Evolutionary conservation across 1,140 invertebrate species (phyloP), one percentile per base, ranked within the genome.

Genomic region (Leptinotarsa lineolata): DNA sequence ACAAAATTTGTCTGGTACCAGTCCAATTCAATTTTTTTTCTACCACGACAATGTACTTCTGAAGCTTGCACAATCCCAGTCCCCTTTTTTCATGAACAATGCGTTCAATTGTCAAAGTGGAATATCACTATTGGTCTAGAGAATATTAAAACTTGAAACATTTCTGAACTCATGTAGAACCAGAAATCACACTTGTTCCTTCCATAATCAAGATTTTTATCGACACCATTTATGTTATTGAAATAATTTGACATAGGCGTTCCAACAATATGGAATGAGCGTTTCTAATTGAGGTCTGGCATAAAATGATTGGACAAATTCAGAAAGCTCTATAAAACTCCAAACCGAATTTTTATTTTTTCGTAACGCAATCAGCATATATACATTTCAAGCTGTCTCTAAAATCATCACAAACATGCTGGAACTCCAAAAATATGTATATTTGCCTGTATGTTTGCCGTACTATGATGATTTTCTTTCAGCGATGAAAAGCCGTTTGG

Each of bases 391-490:
- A 54, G 4, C 48, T 54, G 48, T 18, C 16, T 13, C 48, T 54
- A 15, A 54, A n/a, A 54, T 18, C 30, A 16, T 18, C n/a, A 18
- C 48, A 54, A 54, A 54, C 48, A 18, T 12, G 61, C 15, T 21
- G 20, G 1, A n/a, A 30, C 20, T 15, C 16, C 20, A 63, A 74
- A 73, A 73, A 76, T 66, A 71, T 71, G 69, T 68, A 74, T 70
- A 74, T 76, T 76, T 68, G 66, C 58, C 48, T 74, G 48, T 64
- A 70, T 72, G 74, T 72, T 72, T 75, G 74, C 66, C 68, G 70
- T 68, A 72, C 61, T 67, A 58, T 72, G 76, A 77, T 74, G 74
- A 75, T 72, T 77, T 75, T 77, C 74, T 68, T 75, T 39, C 21
- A 70, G 44, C 71, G 63, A 18, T 45, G 70, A 68, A 74, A 77